Percentiles rank a stretch among this genome's conserved stretches.
Evolutionary conservation across 2,113 vertebrate genomes (phyloP).

Genomic region (Bungarus multicinctus): DNA sequence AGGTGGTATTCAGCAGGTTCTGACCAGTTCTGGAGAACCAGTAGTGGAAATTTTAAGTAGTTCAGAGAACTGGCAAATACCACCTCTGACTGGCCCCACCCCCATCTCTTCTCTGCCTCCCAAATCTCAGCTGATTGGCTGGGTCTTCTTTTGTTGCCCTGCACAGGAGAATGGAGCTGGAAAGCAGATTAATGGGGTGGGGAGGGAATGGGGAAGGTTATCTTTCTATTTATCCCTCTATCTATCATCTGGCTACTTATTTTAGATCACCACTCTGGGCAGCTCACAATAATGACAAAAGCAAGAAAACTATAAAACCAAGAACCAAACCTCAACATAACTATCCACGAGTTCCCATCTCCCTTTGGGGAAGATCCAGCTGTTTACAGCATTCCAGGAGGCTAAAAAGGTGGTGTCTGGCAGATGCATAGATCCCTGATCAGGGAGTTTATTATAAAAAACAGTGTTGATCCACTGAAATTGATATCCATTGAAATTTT

Average conservation of each 20-base stretch:
- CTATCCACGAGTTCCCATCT: not conserved
- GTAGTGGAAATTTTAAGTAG: too few species aligned
- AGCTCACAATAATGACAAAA: not conserved
- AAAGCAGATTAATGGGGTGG: too few species aligned
- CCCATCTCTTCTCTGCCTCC: too few species aligned
- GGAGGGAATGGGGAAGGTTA: too few species aligned
- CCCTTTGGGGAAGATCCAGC: not conserved
- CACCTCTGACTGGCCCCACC: too few species aligned
- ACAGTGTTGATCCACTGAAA: not conserved
- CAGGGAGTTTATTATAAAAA: not conserved
- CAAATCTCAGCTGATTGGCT: too few species aligned
- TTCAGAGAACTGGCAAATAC: too few species aligned
- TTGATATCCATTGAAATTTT: not conserved
- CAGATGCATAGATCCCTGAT: not conserved
- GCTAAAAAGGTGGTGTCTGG: not conserved
- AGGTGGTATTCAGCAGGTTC: too few species aligned
- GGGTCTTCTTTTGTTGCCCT: too few species aligned
- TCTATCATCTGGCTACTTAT: not conserved
- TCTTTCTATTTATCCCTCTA: too few species aligned
- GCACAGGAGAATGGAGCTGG: too few species aligned
- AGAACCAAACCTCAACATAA: not conserved
- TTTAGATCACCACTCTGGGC: not conserved
- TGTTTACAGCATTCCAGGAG: not conserved
- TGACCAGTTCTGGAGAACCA: too few species aligned
- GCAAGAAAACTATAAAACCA: not conserved